These are phyloP conservation scores for Zygogramma bicolorata DNA, from an alignment of 2,888 invertebrate genomes.

Conservation along the genomic window DNA sequence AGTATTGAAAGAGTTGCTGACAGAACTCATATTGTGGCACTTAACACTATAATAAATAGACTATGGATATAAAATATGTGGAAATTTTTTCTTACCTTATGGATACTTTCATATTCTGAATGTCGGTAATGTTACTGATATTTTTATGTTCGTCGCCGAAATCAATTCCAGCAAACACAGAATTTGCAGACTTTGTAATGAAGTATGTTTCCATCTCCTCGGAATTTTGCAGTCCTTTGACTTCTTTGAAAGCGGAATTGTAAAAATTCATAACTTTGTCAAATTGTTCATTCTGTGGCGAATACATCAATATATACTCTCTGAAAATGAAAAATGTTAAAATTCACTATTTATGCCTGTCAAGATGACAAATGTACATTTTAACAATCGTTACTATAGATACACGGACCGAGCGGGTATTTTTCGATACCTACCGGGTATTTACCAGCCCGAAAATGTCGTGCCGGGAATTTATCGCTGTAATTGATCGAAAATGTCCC, in stretches of 20 bases:
- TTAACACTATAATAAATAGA: too few relatives aligned
- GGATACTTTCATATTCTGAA: constrained; percentile 68
- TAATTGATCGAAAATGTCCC: too few relatives aligned
- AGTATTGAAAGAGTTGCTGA: too few relatives aligned
- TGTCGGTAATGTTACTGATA: constrained; percentile 64
- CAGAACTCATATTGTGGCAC: too few relatives aligned
- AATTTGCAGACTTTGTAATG: constrained; percentile 41
- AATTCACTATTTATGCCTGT: too few relatives aligned
- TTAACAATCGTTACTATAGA: too few relatives aligned
- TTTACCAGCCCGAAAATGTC: too few relatives aligned
- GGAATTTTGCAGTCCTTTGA: constrained; percentile 43
- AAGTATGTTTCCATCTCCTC: constrained; percentile 48
- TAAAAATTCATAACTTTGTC: constrained; percentile 46
- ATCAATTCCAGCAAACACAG: constrained; percentile 70
- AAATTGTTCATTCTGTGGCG: constrained; percentile 47
- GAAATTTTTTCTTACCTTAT: constrained; percentile 64
- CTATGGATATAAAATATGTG: background rate
- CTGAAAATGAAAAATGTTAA: background rate
- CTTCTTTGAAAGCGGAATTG: constrained; percentile 28
- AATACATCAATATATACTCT: constrained; percentile 42
- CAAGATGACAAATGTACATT: too few relatives aligned
- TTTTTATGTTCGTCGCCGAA: constrained; percentile 70
- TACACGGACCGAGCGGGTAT: too few relatives aligned
- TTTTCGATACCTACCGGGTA: too few relatives aligned
- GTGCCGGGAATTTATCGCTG: too few relatives aligned